Conservation (phyloP, 2,888 invertebrate species). For the Leptodirus hochenwartii region DNA sequence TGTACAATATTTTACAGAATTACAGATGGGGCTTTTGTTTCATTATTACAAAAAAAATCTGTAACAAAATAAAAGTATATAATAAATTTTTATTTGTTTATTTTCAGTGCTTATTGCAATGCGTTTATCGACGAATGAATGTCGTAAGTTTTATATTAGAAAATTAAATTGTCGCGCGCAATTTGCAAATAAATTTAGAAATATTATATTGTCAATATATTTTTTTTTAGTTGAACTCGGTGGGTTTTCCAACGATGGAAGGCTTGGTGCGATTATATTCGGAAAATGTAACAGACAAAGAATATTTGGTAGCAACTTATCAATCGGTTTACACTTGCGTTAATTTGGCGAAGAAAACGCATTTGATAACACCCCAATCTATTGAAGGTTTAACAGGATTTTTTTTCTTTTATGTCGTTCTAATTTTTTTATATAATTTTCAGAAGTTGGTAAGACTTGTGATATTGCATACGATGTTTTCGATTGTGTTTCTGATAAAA, state of each 20-base stretch:
- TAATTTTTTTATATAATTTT: no score
- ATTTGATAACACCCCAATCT: conserved; percentile 17
- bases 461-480: conserved; percentile 62
- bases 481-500: conserved; percentile 61
- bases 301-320: conserved; percentile 55
- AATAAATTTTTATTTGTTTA: no score
- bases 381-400: conserved; percentile 17
- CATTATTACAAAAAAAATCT: no score
- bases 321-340: conserved; percentile 52
- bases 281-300: conserved; percentile 59
- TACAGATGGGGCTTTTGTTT: no score
- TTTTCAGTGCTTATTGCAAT: conserved; percentile 59
- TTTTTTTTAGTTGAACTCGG: conserved; percentile 41
- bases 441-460: no score
- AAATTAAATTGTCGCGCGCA: no score
- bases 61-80: no score
- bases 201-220: conserved; percentile 7
- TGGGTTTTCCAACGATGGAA: conserved; percentile 55
- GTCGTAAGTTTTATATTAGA: conserved; percentile 42
- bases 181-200: conserved; percentile 1
- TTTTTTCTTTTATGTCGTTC: background rate
- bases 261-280: conserved; percentile 55
- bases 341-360: conserved; percentile 32
- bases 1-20: no score
- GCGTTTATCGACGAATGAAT: conserved; percentile 62